Percentiles rank a stretch among this genome's conserved stretches.
Conservation (phyloP, 2,888 invertebrate genomes). For the Macaria liturata region DNA sequence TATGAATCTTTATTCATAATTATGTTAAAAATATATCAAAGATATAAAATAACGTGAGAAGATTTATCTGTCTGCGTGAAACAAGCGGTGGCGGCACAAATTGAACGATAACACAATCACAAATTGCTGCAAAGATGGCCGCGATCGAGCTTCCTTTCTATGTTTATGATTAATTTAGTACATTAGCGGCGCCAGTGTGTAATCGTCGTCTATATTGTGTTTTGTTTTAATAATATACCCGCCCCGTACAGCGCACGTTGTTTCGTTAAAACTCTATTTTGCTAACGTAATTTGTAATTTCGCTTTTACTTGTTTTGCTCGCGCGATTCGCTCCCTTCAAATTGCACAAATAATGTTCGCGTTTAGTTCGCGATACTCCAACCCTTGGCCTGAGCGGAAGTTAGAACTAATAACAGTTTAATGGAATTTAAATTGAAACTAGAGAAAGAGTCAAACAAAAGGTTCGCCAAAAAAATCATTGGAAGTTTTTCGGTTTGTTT, state of each 20-base stretch:
- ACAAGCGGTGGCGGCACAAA: conserved; percentile 33
- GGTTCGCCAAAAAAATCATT: too few relatives aligned
- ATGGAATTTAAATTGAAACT: too few relatives aligned
- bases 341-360: conserved; percentile 40
- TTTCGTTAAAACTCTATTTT: conserved; percentile 29
- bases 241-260: conserved; percentile 18
- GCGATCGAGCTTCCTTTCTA: conserved; percentile 35
- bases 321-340: conserved; percentile 14
- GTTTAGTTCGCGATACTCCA: conserved; percentile 52
- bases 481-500: too few relatives aligned
- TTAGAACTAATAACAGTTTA: conserved; percentile 1
- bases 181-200: conserved; percentile 37
- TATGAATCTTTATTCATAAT: too few relatives aligned
- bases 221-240: conserved; percentile 47
- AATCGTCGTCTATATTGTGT: conserved; percentile 45
- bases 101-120: conserved; percentile 52
- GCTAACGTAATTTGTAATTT: conserved; percentile 28
- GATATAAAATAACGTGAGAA: too few relatives aligned
- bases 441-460: too few relatives aligned
- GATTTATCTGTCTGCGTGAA: too few relatives aligned
- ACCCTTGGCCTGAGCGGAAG: conserved; percentile 8
- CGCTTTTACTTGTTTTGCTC: conserved; percentile 13
- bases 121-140: conserved; percentile 44
- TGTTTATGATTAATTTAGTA: conserved; percentile 52
- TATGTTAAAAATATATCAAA: too few relatives aligned